These are phyloP conservation scores for Ficedula albicollis DNA, from an alignment of 2,797 vertebrate genomes.

Conservation along the genomic window DNA sequence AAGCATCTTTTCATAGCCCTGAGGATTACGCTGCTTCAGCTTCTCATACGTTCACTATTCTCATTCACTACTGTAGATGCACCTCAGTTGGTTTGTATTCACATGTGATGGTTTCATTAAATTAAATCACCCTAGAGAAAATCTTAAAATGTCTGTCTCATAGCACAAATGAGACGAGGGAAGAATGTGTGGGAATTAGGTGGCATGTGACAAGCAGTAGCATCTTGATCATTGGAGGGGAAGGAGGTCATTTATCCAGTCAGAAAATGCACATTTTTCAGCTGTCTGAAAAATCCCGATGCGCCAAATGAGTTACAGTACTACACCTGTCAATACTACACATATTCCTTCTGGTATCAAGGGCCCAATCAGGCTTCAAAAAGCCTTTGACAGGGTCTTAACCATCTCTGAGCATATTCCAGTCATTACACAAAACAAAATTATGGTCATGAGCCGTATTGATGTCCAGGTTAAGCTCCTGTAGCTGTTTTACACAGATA, in stretches of 20 bases:
- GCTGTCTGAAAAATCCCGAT: not conserved
- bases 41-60: not conserved
- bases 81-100: not conserved
- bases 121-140: not conserved
- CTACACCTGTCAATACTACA: not conserved
- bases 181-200: fast-evolving
- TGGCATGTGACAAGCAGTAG: not conserved
- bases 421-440: not conserved
- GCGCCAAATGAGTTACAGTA: not conserved
- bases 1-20: not conserved
- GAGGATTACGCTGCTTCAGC: not conserved
- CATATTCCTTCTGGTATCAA: not conserved
- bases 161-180: not conserved
- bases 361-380: not conserved
- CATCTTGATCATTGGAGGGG: not conserved
- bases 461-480: not conserved
- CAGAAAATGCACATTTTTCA: not conserved
- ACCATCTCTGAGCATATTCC: not conserved
- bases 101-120: not conserved
- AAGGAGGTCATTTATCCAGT: not conserved
- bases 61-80: not conserved
- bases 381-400: not conserved
- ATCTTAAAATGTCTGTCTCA: not conserved
- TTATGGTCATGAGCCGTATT: not conserved
- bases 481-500: not conserved